Percentiles rank a stretch among this genome's conserved stretches.
phyloP scores from a whole-genome alignment of 2,888 invertebrate genomes.

The Boloria euphrosyne region DNA sequence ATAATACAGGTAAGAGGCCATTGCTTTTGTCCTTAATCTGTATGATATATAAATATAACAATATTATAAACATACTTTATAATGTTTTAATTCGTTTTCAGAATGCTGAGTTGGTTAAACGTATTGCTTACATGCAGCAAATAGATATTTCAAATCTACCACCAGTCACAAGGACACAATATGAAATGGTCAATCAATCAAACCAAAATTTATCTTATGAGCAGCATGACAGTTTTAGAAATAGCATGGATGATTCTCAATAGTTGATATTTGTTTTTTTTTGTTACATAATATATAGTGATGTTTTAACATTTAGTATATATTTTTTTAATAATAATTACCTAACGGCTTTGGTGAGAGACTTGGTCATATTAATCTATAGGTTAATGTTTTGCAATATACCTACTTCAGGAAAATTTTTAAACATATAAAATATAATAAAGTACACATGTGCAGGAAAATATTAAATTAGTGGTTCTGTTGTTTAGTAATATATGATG shows the following conservation, averaged over 20 bases:
- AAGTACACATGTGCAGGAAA: no score
- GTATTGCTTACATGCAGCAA: slow-evolving; percentile 55
- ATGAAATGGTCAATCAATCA: slow-evolving; percentile 46
- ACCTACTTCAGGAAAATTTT: no score
- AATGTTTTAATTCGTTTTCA: slow-evolving; percentile 46
- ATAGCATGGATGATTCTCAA: slow-evolving; percentile 55
- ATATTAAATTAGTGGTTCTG: no score
- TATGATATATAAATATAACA: background rate
- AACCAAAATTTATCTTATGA: slow-evolving; percentile 49
- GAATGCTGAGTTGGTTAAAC: slow-evolving; percentile 59
- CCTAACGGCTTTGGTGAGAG: no score
- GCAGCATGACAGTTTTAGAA: slow-evolving; percentile 51
- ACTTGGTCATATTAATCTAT: no score
- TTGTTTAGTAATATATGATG: no score
- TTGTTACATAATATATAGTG: background rate
- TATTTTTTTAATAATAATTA: no score
- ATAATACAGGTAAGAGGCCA: slow-evolving; percentile 55
- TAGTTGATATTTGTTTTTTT: slow-evolving; percentile 30
- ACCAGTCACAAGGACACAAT: slow-evolving; percentile 47
- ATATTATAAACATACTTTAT: background rate
- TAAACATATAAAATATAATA: no score
- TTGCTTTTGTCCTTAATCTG: background rate
- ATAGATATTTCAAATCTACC: slow-evolving; percentile 58
- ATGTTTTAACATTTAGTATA: background rate
- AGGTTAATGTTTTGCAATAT: no score